Evolutionary conservation across 2,797 vertebrate genomes (phyloP).

Genomic region (Kryptolebias ocellatus): DNA sequence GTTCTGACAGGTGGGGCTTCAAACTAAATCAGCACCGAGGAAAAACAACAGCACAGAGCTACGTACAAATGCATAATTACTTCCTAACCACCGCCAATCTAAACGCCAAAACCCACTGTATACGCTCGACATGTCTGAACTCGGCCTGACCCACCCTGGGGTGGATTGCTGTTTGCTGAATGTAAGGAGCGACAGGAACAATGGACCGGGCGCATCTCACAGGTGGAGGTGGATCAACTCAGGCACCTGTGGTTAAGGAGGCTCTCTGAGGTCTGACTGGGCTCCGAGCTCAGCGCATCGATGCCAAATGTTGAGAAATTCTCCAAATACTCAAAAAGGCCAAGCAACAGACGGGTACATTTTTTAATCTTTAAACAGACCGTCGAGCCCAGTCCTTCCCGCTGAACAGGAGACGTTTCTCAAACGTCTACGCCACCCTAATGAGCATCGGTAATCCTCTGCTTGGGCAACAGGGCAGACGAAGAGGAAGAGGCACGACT

Average conservation of each 20-base stretch:
- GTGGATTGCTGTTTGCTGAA: not conserved
- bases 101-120: not conserved
- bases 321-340: not conserved
- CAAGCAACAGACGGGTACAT: not conserved
- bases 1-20: constrained; percentile 37
- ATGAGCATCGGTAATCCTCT: constrained; percentile 66
- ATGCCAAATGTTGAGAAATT: not conserved
- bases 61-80: constrained; percentile 15
- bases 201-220: not conserved
- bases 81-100: not conserved
- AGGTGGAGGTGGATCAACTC: constrained; percentile 17
- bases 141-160: constrained; percentile 16
- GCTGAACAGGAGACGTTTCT: constrained; percentile 9
- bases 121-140: constrained; percentile 30
- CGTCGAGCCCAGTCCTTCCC: constrained; percentile 8
- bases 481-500: constrained; percentile 23
- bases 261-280: not conserved
- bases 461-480: constrained; percentile 57
- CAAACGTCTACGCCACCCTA: constrained; percentile 38
- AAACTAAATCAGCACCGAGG: constrained; percentile 22
- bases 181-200: not conserved
- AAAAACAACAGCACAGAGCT: not conserved
- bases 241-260: not conserved
- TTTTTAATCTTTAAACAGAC: not conserved
- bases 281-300: not conserved